phyloP scores from a whole-genome alignment of 2,797 vertebrate species.

The Malurus splendens region DNA sequence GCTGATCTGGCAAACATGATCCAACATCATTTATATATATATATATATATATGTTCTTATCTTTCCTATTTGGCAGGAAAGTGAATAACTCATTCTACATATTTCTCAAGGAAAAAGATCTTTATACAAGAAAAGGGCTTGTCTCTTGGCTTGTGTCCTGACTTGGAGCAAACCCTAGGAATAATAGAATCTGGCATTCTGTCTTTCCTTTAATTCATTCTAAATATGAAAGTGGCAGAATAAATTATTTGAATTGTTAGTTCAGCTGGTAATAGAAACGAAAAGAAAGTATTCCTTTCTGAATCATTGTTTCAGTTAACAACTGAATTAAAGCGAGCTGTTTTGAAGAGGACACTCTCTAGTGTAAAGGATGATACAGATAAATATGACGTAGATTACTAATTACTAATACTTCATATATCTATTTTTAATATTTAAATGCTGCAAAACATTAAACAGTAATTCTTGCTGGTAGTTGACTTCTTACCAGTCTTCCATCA shows the following conservation, averaged over 20 bases:
- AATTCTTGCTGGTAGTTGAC: not conserved
- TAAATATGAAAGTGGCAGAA: not conserved
- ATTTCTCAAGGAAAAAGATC: slow-evolving; percentile 12
- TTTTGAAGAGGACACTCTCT: not conserved
- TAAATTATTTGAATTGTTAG: not conserved
- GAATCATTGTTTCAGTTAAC: not conserved
- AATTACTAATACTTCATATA: not conserved
- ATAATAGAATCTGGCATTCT: not conserved
- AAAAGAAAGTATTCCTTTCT: not conserved
- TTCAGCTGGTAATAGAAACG: not conserved
- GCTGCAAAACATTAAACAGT: not conserved
- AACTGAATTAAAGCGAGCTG: not conserved
- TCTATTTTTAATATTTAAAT: not conserved
- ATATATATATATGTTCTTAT: not conserved
- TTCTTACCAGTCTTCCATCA: not conserved
- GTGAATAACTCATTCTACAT: not conserved
- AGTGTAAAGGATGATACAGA: not conserved
- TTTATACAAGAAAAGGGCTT: not conserved
- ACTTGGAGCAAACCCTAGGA: not conserved
- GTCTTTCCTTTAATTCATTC: not conserved
- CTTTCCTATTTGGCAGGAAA: slow-evolving; percentile 24
- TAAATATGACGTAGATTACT: not conserved
- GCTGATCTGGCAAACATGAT: slow-evolving; percentile 27
- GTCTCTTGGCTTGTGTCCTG: not conserved
- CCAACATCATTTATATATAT: not conserved